phyloP scores from a whole-genome alignment of 2,113 vertebrate species.

The Thunnus maccoyii region DNA sequence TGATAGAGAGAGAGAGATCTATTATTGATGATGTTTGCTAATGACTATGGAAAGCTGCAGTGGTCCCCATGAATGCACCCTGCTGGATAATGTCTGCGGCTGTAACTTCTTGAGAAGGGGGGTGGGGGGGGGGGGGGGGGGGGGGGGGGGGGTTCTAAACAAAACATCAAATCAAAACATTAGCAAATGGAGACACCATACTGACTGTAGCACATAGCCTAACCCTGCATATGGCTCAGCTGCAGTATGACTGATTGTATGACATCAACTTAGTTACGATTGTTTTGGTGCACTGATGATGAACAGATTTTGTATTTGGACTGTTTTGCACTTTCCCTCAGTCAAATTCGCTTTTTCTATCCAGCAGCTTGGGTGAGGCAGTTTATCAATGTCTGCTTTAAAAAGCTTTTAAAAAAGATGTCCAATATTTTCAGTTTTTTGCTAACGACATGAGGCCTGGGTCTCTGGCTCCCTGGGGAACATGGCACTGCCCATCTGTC shows the following conservation, averaged over 20 bases:
- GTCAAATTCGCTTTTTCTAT: neutral
- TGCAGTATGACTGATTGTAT: slow-evolving; percentile 10
- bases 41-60: slow-evolving; percentile 83
- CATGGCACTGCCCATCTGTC: neutral
- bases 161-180: slow-evolving; percentile 63
- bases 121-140: neutral
- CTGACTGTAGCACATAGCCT: neutral
- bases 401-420: neutral
- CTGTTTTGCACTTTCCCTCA: neutral
- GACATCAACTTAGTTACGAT: neutral
- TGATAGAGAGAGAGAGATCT: slow-evolving; percentile 79
- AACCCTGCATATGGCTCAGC: neutral
- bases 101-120: slow-evolving; percentile 44
- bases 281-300: neutral
- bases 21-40: slow-evolving; percentile 88
- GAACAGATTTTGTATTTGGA: slow-evolving; percentile 3
- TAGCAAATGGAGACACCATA: slow-evolving; percentile 14
- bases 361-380: neutral
- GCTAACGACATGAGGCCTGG: neutral
- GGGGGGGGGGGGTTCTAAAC: slow-evolving; percentile 26
- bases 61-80: slow-evolving; percentile 57
- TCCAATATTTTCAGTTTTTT: neutral
- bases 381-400: neutral
- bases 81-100: slow-evolving; percentile 67
- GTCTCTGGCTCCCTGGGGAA: neutral